Evolutionary conservation across 2,888 invertebrate species (phyloP), one percentile per base, ranked within the genome.

Genomic region (Tortrix viridana): DNA sequence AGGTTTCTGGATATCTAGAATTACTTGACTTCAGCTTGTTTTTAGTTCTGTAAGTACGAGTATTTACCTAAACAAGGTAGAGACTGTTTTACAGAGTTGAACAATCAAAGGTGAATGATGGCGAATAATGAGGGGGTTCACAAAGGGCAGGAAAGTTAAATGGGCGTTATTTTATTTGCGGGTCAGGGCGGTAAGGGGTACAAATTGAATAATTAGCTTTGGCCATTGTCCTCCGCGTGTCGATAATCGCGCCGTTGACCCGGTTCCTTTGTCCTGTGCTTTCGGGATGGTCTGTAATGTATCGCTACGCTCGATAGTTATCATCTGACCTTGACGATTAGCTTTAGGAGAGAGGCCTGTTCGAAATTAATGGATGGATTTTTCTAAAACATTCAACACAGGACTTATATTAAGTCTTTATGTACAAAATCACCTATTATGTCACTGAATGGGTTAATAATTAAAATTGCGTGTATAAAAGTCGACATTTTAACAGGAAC

Each of bases 191-290:
- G 71, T 73, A 75, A 77, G 79, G 79, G 84, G 80, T 79, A 88
- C 86, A 85, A 88, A 86, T 87, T 87, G 86, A 85, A 86, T 86
- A 86, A 87, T 88, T 88, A 87, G 82, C 79, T 78, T 72, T 69
- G 70, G 73, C 75, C 74, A 83, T 85, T 85, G 82, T 83, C 76
- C 78, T 71, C 67, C 66, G n/a, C 71, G 71, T 75, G 80, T 79
- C 81, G 81, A 83, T 85, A 84, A 85, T 84, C 81, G 74, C 67
- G 71, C 67, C 71, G 74, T 71, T 82, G 83, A 82, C 82, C 84
- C 76, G 71, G 60, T 75, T 74, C 80, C 76, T 77, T 84, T 83
- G 80, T 80, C 65, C 59, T 65, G 55, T 63, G 41, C 32, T 9
- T 49, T n/a, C 44, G 20, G 53, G 22, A 53, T 53, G 38, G 41